Percentiles rank a stretch among this genome's conserved stretches.
These are phyloP conservation scores for Mythimna pallens DNA, from an alignment of 2,888 invertebrate species.

Conservation along the genomic window DNA sequence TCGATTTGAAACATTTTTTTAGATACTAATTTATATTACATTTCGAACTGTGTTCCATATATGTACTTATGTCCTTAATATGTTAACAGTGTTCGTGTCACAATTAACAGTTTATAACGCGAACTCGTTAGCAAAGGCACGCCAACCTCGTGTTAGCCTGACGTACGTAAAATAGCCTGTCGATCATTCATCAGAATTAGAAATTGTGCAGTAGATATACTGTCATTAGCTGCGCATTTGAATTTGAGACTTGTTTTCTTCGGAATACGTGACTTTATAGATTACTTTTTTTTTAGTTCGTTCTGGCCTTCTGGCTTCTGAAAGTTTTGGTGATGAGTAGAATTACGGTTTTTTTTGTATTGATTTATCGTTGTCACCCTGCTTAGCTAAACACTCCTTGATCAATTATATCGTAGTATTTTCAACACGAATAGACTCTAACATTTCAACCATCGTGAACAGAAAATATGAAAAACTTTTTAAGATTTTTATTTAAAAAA, in stretches of 20 bases:
- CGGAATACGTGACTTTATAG: slow-evolving; percentile 2
- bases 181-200: slow-evolving; percentile 58
- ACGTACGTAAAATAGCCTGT: slow-evolving; percentile 53
- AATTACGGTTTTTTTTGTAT: too few relatives aligned
- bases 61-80: slow-evolving; percentile 9
- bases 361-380: too few relatives aligned
- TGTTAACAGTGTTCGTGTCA: slow-evolving; percentile 60
- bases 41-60: neutral
- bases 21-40: neutral
- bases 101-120: slow-evolving; percentile 59
- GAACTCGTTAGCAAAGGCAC: slow-evolving; percentile 62
- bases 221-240: neutral
- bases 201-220: slow-evolving; percentile 40
- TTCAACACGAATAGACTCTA: too few relatives aligned
- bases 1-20: neutral
- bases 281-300: neutral
- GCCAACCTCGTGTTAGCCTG: slow-evolving; percentile 56
- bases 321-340: neutral
- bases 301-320: neutral
- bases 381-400: too few relatives aligned
- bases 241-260: slow-evolving; percentile 2
- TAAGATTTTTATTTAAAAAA: too few relatives aligned
- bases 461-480: too few relatives aligned
- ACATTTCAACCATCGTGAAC: too few relatives aligned
- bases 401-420: too few relatives aligned